Percentiles rank a stretch among this genome's conserved stretches.
These are phyloP conservation scores for Oophaga sylvatica DNA, from an alignment of 2,797 vertebrate species.

Conservation along the genomic window DNA sequence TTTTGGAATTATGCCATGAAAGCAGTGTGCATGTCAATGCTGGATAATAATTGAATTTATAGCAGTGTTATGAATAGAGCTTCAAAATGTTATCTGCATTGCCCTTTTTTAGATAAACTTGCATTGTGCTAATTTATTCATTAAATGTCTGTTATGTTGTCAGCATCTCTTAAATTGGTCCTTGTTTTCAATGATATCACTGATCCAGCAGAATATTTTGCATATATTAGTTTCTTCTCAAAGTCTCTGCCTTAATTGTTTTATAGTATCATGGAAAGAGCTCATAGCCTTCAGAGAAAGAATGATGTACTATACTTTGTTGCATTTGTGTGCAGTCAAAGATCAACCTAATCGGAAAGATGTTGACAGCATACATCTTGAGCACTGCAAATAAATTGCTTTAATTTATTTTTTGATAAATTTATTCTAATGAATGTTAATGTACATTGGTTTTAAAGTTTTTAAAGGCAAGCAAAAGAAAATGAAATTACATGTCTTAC, in stretches of 20 bases:
- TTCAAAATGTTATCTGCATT: constrained; percentile 30
- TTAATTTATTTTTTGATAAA: constrained; percentile 62
- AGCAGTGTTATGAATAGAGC: constrained; percentile 41
- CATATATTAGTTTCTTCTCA: constrained; percentile 59
- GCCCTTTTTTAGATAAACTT: constrained; percentile 46
- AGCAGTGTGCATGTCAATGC: constrained; percentile 26
- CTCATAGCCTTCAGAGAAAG: constrained; percentile 48
- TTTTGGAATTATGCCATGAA: constrained; percentile 26
- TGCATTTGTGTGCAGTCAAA: constrained; percentile 58
- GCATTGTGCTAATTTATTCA: constrained; percentile 62
- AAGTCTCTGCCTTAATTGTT: constrained; percentile 58
- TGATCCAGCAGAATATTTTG: constrained; percentile 60
- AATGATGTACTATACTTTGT: constrained; percentile 58
- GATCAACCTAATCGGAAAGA: constrained; percentile 61
- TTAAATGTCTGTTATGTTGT: constrained; percentile 62
- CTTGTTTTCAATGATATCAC: constrained; percentile 61
- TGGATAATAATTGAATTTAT: constrained; percentile 37
- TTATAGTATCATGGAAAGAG: constrained; percentile 58
- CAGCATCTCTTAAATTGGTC: constrained; percentile 60
- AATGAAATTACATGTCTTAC: constrained; percentile 21
- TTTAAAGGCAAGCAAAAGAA: constrained; percentile 40
- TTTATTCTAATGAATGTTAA: constrained; percentile 60
- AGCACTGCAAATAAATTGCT: constrained; percentile 57
- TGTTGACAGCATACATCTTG: constrained; percentile 58
- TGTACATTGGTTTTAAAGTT: constrained; percentile 45